A percentile compares a stretch with the other conserved stretches of the same genome.
Evolutionary conservation across 2,113 vertebrate species (phyloP).

Genomic region (Carlito syrichta): DNA sequence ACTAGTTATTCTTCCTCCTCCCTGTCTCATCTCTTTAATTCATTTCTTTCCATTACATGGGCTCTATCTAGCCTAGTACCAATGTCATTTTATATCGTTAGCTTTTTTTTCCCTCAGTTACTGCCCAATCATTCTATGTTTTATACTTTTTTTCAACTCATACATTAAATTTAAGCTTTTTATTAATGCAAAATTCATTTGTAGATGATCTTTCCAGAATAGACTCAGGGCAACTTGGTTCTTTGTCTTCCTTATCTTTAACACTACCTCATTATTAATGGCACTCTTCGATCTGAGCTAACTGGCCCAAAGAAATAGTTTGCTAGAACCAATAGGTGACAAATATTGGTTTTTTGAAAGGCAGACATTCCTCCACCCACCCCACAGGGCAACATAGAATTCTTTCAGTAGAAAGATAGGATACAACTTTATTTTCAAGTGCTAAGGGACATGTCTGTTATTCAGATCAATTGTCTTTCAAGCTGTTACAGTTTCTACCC

Average conservation of each 20-base stretch:
- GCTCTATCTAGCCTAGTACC: neutral
- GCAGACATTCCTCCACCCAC: neutral
- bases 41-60: neutral
- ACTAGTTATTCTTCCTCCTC: neutral
- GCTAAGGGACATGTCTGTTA: neutral
- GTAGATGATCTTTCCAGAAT: neutral
- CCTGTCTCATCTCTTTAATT: neutral
- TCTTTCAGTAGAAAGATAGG: slow-evolving; percentile 16
- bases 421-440: neutral
- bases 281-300: neutral
- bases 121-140: neutral
- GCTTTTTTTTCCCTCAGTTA: neutral
- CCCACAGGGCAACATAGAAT: neutral
- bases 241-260: slow-evolving; percentile 5
- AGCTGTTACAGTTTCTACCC: slow-evolving; percentile 2
- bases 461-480: slow-evolving; percentile 15
- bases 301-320: neutral
- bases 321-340: neutral
- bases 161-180: neutral
- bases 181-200: neutral
- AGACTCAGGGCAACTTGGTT: neutral
- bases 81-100: neutral
- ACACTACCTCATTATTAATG: neutral
- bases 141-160: neutral
- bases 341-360: slow-evolving; percentile 25